Conservation (phyloP, 2,888 invertebrate species). For the Apodemia mormo region DNA sequence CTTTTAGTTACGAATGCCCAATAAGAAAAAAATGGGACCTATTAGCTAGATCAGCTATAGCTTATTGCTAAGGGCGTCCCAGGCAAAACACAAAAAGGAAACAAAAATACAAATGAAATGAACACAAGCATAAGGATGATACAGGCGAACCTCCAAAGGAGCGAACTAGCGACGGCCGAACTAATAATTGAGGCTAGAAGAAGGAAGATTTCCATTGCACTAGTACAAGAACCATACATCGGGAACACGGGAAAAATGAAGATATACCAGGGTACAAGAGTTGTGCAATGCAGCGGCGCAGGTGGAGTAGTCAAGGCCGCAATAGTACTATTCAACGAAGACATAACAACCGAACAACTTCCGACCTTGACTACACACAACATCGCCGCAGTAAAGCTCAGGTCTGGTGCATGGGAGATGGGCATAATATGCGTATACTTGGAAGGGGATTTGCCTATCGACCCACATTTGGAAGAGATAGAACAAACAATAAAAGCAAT, state of each 20-base stretch:
- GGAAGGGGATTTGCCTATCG: neutral
- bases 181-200: no score
- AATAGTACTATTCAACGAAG: neutral
- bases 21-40: constrained; percentile 27
- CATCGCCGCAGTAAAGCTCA: neutral
- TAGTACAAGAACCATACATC: constrained; percentile 3
- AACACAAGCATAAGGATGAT: neutral
- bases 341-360: neutral
- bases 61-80: no score
- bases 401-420: neutral
- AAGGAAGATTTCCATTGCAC: neutral
- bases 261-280: neutral
- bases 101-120: no score
- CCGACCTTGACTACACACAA: neutral
- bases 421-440: neutral
- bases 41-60: constrained; percentile 25
- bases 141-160: no score
- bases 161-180: no score
- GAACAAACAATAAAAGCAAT: no score
- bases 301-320: neutral
- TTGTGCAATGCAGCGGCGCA: neutral
- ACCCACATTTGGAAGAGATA: neutral
- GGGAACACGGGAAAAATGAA: neutral
- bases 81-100: neutral
- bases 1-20: constrained; percentile 29